Evolutionary conservation across 1,140 invertebrate species (phyloP).

Genomic region (Drosophila yakuba): DNA sequence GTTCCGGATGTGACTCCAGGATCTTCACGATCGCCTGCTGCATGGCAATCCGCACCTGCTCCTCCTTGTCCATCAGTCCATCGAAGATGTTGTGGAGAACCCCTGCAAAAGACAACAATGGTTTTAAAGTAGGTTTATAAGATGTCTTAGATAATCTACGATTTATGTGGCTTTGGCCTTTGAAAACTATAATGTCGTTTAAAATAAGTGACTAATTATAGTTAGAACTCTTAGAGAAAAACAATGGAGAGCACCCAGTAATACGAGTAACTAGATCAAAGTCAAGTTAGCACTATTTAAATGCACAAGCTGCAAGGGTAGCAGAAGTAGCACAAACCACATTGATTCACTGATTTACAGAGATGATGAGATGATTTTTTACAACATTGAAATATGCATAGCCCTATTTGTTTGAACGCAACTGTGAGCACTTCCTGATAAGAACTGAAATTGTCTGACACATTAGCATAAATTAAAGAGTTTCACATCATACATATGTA

Average conservation of each 20-base stretch:
- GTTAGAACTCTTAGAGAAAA: not conserved
- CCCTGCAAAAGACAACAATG: constrained; percentile 82
- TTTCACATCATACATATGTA: not conserved
- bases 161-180: no score
- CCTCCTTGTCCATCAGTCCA: constrained; percentile 87
- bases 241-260: constrained; percentile 1
- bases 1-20: constrained; percentile 86
- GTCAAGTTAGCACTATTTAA: constrained; percentile 17
- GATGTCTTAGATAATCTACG: no score
- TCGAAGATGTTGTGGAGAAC: constrained; percentile 87
- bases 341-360: not conserved
- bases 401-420: not conserved
- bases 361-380: no score
- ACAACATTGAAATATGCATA: no score
- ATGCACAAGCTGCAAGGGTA: not conserved
- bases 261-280: constrained; percentile 18
- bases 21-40: constrained; percentile 86
- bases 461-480: not conserved
- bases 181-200: no score
- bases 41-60: constrained; percentile 86
- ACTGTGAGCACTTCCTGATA: not conserved
- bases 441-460: not conserved
- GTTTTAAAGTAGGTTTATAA: not conserved
- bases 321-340: not conserved
- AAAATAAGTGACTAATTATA: not conserved